phyloP scores from a whole-genome alignment of 2,113 vertebrate genomes.

The Aegithalos caudatus region DNA sequence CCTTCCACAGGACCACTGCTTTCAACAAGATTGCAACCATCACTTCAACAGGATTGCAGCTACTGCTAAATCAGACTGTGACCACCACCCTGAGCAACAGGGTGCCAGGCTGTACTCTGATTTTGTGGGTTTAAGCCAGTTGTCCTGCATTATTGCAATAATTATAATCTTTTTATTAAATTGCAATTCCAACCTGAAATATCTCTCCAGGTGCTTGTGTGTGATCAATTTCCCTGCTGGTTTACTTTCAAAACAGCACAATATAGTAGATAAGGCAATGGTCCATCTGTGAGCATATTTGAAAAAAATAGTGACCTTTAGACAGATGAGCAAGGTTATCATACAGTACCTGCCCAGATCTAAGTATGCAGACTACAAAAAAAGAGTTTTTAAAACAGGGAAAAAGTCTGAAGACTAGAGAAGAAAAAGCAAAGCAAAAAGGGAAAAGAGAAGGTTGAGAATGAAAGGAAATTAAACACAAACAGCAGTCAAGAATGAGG shows the following conservation, averaged over 20 bases:
- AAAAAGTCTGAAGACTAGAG: background rate
- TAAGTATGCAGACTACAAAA: background rate
- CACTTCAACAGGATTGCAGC: background rate
- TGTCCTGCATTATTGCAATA: background rate
- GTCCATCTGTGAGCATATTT: background rate
- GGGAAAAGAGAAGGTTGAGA: background rate
- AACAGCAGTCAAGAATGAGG: background rate
- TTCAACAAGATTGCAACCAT: background rate
- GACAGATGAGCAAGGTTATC: background rate
- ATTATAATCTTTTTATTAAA: background rate
- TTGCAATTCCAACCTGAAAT: background rate
- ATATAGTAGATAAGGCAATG: background rate
- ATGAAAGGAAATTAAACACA: background rate
- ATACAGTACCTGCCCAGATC: background rate
- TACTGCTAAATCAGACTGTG: fast-evolving
- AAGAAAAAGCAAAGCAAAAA: background rate
- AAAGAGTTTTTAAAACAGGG: background rate
- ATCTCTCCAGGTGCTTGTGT: background rate
- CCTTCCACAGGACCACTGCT: fast-evolving
- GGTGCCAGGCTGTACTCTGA: background rate
- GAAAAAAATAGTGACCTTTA: background rate
- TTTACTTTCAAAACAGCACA: background rate
- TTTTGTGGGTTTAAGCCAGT: background rate
- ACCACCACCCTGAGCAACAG: background rate
- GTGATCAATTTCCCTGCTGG: fast-evolving